phyloP scores from a whole-genome alignment of 2,888 invertebrate species.

The Hyposoter didymator region DNA sequence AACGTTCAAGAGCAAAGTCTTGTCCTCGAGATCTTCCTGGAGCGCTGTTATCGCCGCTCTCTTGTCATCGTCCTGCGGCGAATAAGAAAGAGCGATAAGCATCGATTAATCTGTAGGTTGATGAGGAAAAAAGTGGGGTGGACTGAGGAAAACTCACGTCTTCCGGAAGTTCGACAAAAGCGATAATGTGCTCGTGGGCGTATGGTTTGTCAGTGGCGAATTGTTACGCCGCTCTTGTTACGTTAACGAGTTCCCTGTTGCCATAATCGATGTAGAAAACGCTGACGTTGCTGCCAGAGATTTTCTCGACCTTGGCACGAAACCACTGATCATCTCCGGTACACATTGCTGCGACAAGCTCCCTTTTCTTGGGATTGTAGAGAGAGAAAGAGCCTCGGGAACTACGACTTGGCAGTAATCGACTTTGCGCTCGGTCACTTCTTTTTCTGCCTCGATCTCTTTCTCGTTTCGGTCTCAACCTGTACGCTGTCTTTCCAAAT shows the following conservation, averaged over 20 bases:
- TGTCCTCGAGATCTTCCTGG: conserved; percentile 88
- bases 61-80: conserved; percentile 88
- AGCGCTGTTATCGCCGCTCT: conserved; percentile 89
- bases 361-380: conserved; percentile 93
- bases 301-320: conserved; percentile 94
- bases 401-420: conserved; percentile 94
- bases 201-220: conserved; percentile 91
- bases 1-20: conserved; percentile 92
- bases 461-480: conserved; percentile 83
- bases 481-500: conserved; percentile 83
- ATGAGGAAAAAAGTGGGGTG: neutral
- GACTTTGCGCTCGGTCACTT: conserved; percentile 91
- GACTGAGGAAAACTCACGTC: conserved; percentile 87
- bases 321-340: conserved; percentile 97
- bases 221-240: conserved; percentile 90
- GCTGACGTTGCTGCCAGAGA: no score
- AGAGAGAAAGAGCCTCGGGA: conserved; percentile 91
- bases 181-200: conserved; percentile 94
- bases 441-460: conserved; percentile 86
- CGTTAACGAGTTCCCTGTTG: conserved; percentile 92
- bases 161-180: conserved; percentile 92
- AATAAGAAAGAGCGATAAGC: neutral
- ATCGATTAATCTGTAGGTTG: neutral
- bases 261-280: conserved; percentile 99
- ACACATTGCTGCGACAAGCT: conserved; percentile 96